phyloP scores from a whole-genome alignment of 2,797 vertebrate genomes.

The Anableps anableps region DNA sequence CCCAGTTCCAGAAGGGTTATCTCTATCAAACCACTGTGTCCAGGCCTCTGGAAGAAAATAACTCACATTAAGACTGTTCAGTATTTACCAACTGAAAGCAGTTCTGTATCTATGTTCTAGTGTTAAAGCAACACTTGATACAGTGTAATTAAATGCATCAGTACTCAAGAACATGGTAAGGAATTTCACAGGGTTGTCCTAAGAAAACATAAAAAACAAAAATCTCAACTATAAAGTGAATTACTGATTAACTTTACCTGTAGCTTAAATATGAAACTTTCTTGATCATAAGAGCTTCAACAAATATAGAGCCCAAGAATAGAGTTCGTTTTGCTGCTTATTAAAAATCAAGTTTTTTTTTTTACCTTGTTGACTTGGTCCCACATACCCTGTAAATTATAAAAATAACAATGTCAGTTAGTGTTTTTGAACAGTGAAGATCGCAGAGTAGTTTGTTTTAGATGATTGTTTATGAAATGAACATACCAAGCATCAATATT shows the following conservation, averaged over 20 bases:
- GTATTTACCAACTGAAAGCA: background rate
- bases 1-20: constrained; percentile 39
- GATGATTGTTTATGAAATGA: background rate
- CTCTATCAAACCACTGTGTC: constrained; percentile 67
- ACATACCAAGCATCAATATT: constrained; percentile 47
- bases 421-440: background rate
- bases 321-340: too few species aligned
- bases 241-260: background rate
- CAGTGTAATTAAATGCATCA: background rate
- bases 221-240: background rate
- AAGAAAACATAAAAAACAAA: background rate
- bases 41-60: constrained; percentile 44
- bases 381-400: background rate
- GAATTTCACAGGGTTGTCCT: background rate
- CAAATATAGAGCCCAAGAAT: too few species aligned
- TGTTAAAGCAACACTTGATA: background rate
- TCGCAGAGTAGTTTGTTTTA: background rate
- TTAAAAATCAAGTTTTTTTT: background rate
- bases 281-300: background rate
- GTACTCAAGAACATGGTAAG: background rate
- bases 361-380: background rate
- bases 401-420: background rate
- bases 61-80: background rate
- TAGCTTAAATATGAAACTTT: background rate
- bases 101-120: background rate